Percentiles rank a stretch among this genome's conserved stretches.
Evolutionary conservation across 2,797 vertebrate species (phyloP).

Genomic region (Arrhamphus sclerolepis): DNA sequence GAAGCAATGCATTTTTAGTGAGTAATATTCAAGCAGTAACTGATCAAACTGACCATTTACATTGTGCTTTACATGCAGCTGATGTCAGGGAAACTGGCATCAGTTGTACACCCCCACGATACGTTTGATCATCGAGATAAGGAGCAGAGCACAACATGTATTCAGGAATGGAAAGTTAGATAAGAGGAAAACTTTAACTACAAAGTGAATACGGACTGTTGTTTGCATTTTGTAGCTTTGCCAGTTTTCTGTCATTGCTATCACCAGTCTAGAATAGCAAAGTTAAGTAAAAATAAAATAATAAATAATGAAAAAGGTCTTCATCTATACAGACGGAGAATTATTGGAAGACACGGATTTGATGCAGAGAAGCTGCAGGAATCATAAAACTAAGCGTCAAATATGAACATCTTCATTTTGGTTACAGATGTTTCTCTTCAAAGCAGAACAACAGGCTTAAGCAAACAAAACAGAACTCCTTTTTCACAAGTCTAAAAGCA

Average conservation of each 20-base stretch:
- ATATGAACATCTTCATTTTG: no score
- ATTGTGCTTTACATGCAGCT: conserved; percentile 5
- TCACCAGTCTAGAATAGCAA: no score
- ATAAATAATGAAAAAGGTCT: no score
- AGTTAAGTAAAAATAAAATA: no score
- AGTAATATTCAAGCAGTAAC: conserved; percentile 6
- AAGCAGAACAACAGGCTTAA: not conserved
- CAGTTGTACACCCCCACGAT: not conserved
- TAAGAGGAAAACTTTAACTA: not conserved
- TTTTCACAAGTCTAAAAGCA: not conserved
- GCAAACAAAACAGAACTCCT: not conserved
- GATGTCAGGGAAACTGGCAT: not conserved
- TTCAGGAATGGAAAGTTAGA: not conserved
- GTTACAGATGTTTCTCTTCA: not conserved
- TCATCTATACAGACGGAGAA: no score
- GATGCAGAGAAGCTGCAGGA: no score
- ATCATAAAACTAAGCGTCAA: no score
- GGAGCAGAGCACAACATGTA: not conserved
- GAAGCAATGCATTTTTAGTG: conserved; percentile 4
- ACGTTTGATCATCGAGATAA: conserved; percentile 4
- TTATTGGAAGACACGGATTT: no score
- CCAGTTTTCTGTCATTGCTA: no score
- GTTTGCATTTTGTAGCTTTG: no score
- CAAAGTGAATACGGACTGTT: not conserved
- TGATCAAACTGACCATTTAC: not conserved